Evolutionary conservation across 2,797 vertebrate species (phyloP).

Genomic region (Ibycter americanus): DNA sequence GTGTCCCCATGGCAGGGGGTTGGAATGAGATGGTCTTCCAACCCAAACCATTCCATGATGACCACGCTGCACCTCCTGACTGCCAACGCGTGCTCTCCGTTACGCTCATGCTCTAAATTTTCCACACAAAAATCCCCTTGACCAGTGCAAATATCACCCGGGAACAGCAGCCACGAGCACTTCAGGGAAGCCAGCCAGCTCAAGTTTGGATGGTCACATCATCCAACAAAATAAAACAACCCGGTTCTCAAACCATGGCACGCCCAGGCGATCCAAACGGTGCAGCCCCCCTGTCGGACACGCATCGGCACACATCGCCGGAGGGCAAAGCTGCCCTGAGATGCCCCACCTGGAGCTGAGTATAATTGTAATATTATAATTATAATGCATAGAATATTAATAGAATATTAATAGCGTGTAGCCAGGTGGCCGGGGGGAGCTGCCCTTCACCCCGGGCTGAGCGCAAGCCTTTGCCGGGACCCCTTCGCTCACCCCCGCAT

Average conservation of each 20-base stretch:
- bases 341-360: neutral
- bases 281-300: no score
- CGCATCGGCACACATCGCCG: accelerated
- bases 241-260: accelerated
- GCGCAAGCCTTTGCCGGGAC: neutral
- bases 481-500: neutral
- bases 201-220: accelerated
- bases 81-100: accelerated
- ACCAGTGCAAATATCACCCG: accelerated
- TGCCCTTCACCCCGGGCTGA: neutral
- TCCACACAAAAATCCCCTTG: accelerated
- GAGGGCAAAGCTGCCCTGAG: neutral
- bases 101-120: accelerated
- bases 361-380: neutral
- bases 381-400: no score
- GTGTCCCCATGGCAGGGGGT: no score
- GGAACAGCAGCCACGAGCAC: neutral
- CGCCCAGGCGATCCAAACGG: accelerated
- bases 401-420: neutral
- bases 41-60: no score
- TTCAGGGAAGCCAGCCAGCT: neutral
- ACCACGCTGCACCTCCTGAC: accelerated
- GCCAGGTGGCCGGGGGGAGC: neutral
- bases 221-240: accelerated
- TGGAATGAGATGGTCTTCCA: no score